These are phyloP conservation scores for Sciurus carolinensis DNA, from an alignment of 2,797 vertebrate species.

Conservation along the genomic window DNA sequence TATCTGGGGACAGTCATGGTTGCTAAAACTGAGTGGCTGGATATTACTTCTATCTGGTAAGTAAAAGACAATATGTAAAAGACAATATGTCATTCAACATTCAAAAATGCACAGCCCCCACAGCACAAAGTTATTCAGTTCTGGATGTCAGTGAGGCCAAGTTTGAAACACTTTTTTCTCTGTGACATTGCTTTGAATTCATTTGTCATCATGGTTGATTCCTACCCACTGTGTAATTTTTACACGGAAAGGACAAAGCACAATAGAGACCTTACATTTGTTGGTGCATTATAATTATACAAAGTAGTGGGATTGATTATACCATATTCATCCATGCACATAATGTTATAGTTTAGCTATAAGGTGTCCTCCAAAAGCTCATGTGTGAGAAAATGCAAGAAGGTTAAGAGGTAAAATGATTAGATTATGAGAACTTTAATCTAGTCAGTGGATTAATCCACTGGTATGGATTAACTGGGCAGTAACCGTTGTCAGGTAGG, in stretches of 20 bases:
- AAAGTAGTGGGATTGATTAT: too few relatives aligned
- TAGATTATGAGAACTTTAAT: too few relatives aligned
- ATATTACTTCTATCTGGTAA: neutral
- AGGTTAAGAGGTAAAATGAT: too few relatives aligned
- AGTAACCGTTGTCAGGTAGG: too few relatives aligned
- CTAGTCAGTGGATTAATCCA: too few relatives aligned
- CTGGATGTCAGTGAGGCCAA: neutral
- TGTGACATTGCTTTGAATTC: neutral
- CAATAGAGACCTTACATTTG: neutral
- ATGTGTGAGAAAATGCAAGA: too few relatives aligned
- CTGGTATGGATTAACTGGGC: too few relatives aligned
- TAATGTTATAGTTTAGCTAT: too few relatives aligned
- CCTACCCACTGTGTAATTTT: neutral
- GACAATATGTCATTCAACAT: neutral
- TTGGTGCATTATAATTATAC: too few relatives aligned
- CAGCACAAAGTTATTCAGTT: neutral
- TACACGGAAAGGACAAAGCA: neutral
- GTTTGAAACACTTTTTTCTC: neutral
- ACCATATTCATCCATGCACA: too few relatives aligned
- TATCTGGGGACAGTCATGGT: neutral
- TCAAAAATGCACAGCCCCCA: neutral
- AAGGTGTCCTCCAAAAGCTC: too few relatives aligned
- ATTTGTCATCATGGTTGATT: neutral
- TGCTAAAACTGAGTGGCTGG: neutral
- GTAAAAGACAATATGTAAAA: neutral